Conservation (phyloP, 92 coral and sea anemone genomes). For the Diadumene lineata region DNA sequence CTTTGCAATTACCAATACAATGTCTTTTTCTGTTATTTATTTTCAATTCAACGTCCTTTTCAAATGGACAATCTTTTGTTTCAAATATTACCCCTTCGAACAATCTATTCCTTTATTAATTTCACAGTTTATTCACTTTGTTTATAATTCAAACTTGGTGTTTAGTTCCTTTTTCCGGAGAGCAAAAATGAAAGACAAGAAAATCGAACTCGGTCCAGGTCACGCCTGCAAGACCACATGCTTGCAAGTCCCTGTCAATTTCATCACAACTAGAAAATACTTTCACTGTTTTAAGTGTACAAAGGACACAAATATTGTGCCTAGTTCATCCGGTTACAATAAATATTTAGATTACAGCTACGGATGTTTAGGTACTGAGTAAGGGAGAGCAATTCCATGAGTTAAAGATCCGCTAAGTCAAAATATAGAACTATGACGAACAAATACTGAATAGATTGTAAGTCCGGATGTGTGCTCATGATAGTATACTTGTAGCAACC, state of each 20-base stretch:
- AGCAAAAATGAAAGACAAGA: background rate
- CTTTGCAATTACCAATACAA: background rate
- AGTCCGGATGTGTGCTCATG: slow-evolving; percentile 11
- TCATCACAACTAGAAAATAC: slow-evolving; percentile 2
- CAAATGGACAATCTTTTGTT: background rate
- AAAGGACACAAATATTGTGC: slow-evolving; percentile 19
- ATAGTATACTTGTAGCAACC: background rate
- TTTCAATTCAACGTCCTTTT: background rate
- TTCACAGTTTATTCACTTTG: background rate
- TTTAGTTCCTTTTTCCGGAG: background rate
- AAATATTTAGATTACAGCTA: slow-evolving; percentile 34
- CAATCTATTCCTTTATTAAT: background rate
- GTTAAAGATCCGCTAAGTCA: slow-evolving; percentile 17
- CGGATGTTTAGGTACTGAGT: slow-evolving; percentile 34
- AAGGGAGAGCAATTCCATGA: slow-evolving; percentile 13
- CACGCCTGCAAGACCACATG: background rate
- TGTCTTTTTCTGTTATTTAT: background rate
- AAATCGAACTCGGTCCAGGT: background rate
- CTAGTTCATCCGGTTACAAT: slow-evolving; percentile 7
- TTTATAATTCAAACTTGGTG: background rate
- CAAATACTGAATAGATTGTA: slow-evolving; percentile 12
- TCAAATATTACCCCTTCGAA: background rate
- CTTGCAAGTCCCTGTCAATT: background rate
- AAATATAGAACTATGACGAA: background rate
- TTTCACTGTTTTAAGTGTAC: slow-evolving; percentile 12